Conservation (phyloP, 2,113 vertebrate species). For the Otus sunia region DNA sequence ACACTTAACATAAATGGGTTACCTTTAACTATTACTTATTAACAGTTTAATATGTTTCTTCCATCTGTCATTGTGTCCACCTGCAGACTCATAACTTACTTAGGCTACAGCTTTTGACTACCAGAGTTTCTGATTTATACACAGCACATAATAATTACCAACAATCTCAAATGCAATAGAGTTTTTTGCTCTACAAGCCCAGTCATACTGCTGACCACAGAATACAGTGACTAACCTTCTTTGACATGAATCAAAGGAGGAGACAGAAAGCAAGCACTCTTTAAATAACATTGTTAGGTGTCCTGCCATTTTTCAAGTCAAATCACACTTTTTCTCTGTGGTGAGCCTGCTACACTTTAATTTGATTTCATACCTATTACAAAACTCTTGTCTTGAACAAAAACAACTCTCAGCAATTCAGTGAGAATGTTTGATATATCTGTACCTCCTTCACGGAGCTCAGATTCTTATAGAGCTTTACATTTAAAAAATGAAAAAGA, state of each 20-base stretch:
- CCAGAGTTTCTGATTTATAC: background rate
- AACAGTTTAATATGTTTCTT: background rate
- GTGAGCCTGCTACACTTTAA: background rate
- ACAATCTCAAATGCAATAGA: background rate
- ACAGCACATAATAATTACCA: background rate
- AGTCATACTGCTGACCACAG: background rate
- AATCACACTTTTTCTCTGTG: background rate
- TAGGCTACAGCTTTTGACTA: background rate
- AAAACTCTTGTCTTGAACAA: background rate
- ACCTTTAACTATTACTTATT: background rate
- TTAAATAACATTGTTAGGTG: background rate
- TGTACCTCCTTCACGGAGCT: background rate
- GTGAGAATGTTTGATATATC: background rate
- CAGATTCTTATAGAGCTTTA: background rate
- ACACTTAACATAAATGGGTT: background rate
- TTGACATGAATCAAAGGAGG: background rate
- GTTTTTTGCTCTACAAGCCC: background rate
- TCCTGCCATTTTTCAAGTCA: constrained; percentile 5
- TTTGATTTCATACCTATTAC: background rate
- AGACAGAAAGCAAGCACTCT: background rate
- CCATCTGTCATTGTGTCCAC: background rate
- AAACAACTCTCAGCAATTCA: background rate
- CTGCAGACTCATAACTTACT: background rate
- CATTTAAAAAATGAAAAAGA: background rate
- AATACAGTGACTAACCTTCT: background rate